Percentiles rank a stretch among this genome's conserved stretches.
Conservation (phyloP, 2,797 vertebrate genomes). For the Ptychadena robeensis region DNA sequence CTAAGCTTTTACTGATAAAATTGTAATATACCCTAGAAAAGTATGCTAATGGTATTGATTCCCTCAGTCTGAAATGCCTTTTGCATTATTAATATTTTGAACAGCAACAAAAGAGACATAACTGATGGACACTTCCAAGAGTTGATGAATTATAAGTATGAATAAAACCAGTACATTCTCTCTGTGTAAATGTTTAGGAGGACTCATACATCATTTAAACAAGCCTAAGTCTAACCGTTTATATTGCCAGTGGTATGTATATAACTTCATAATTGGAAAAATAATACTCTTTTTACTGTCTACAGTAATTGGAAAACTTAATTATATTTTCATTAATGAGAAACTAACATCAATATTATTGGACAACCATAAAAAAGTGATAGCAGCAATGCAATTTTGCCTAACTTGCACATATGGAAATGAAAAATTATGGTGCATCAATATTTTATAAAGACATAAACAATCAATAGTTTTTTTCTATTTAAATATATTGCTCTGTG, state of each 20-base stretch:
- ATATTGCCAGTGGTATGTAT: slow-evolving; percentile 28
- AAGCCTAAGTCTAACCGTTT: slow-evolving; percentile 14
- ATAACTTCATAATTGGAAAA: slow-evolving; percentile 36
- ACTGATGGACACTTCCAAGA: slow-evolving; percentile 17
- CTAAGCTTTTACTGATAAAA: background rate
- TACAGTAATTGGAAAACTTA: slow-evolving; percentile 22
- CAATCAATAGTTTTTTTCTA: too few relatives aligned
- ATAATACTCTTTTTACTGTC: slow-evolving; percentile 36
- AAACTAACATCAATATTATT: slow-evolving; percentile 42
- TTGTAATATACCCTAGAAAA: background rate
- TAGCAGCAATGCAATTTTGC: background rate
- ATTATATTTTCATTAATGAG: slow-evolving; percentile 50
- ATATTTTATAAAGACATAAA: background rate
- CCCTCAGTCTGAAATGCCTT: background rate
- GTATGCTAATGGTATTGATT: background rate
- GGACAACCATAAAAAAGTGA: slow-evolving; percentile 37
- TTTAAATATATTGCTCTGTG: too few relatives aligned
- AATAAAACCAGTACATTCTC: slow-evolving; percentile 26
- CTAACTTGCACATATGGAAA: slow-evolving; percentile 12
- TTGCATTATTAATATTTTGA: background rate
- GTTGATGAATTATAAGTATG: slow-evolving; percentile 18
- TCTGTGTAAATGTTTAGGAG: slow-evolving; percentile 10
- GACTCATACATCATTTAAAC: slow-evolving; percentile 35
- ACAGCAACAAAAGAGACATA: slow-evolving; percentile 1
- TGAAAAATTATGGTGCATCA: background rate